Evolutionary conservation across 2,797 vertebrate species (phyloP).

Genomic region (Gallinago stenura): DNA sequence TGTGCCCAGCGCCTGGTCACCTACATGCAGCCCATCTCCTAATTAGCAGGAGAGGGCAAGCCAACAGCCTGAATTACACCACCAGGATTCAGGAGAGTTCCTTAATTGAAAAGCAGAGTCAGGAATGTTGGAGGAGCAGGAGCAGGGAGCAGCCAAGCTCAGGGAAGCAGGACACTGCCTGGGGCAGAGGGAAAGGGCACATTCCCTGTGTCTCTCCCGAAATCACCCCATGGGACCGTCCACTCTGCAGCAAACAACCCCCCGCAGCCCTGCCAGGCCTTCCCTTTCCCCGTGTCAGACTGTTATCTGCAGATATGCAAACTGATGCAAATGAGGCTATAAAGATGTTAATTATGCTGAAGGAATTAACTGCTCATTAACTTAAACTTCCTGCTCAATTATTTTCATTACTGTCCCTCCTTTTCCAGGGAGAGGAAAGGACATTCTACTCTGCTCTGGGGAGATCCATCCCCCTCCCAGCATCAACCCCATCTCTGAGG

Average conservation of each 20-base stretch:
- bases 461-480: no score
- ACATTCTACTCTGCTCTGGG: neutral
- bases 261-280: neutral
- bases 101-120: neutral
- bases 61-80: neutral
- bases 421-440: neutral
- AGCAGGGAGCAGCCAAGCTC: neutral
- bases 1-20: neutral
- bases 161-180: neutral
- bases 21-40: neutral
- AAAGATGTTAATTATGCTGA: conserved; percentile 29
- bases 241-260: neutral
- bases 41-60: neutral
- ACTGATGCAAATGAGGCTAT: conserved; percentile 36
- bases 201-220: accelerated
- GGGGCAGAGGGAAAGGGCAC: neutral
- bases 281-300: neutral
- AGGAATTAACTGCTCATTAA: conserved; percentile 62
- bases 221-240: accelerated
- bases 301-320: conserved; percentile 8
- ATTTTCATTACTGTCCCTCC: neutral
- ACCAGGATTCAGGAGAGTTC: neutral
- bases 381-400: conserved; percentile 45
- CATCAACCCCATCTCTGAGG: no score
- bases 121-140: accelerated